phyloP scores from a whole-genome alignment of 23 tunicate species.

The Pegea sp. region DNA sequence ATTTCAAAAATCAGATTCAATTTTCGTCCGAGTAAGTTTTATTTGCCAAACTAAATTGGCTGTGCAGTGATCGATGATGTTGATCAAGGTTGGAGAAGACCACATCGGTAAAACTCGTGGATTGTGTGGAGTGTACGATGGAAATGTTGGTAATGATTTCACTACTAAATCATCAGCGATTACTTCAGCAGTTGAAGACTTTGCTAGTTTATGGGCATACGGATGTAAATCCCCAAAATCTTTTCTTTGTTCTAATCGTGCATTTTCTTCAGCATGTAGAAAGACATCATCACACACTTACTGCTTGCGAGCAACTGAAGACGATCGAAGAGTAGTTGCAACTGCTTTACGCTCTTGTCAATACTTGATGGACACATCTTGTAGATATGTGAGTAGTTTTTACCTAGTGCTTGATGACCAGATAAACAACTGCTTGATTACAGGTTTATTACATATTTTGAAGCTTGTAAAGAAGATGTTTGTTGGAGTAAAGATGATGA shows the following conservation, averaged over 20 bases:
- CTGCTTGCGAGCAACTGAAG: constrained; percentile 60
- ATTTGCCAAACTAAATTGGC: not conserved
- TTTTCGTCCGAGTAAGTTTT: constrained; percentile 49
- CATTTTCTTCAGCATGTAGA: constrained; percentile 21
- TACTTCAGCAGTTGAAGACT: constrained; percentile 30
- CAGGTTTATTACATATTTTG: constrained; percentile 79
- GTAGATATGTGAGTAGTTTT: constrained; percentile 64
- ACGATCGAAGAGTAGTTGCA: constrained; percentile 20
- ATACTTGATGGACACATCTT: constrained; percentile 67
- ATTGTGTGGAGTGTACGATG: constrained; percentile 84
- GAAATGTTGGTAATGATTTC: constrained; percentile 69
- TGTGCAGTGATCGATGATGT: too few relatives aligned
- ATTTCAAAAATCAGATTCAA: constrained; percentile 54
- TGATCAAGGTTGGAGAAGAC: constrained; percentile 77
- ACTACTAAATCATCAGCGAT: constrained; percentile 21
- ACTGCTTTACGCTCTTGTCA: constrained; percentile 83
- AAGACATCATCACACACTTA: constrained; percentile 28
- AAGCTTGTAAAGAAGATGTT: constrained; percentile 95
- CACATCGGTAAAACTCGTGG: constrained; percentile 65
- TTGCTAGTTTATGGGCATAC: constrained; percentile 76
- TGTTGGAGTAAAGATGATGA: constrained; percentile 82
- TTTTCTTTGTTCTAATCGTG: too few relatives aligned
- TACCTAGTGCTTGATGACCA: too few relatives aligned
- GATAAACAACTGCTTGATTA: too few relatives aligned
- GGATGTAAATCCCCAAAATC: constrained; percentile 23